phyloP scores from a whole-genome alignment of 92 coral and sea anemone genomes.

The Parazoanthus darwini region DNA sequence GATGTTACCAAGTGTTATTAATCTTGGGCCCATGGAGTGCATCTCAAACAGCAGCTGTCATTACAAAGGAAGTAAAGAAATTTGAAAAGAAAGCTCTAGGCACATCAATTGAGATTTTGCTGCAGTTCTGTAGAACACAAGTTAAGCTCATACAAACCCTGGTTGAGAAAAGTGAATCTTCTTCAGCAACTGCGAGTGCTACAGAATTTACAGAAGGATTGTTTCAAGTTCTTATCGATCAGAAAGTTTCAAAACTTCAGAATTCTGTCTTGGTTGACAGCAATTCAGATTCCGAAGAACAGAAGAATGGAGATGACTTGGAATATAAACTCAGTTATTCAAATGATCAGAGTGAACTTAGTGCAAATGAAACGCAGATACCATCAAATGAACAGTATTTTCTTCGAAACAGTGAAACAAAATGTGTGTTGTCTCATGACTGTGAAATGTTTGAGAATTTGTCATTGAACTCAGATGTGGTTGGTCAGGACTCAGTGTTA shows the following conservation, averaged over 20 bases:
- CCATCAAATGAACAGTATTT: neutral
- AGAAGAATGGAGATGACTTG: neutral
- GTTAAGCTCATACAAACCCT: conserved; percentile 15
- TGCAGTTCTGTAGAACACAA: conserved; percentile 64
- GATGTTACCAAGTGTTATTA: conserved; percentile 55
- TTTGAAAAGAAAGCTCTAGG: conserved; percentile 54
- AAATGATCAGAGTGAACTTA: neutral
- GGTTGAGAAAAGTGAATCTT: conserved; percentile 7
- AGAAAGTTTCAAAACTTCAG: neutral
- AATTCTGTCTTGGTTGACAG: neutral
- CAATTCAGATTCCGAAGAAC: neutral
- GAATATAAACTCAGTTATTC: neutral
- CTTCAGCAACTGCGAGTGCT: conserved; percentile 12
- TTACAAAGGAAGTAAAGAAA: conserved; percentile 55
- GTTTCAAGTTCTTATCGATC: conserved; percentile 30
- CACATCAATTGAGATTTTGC: conserved; percentile 4
- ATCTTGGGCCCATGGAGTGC: conserved; percentile 64
- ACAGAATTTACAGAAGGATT: conserved; percentile 28
- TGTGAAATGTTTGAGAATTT: conserved; percentile 6
- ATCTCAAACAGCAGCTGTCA: conserved; percentile 26
- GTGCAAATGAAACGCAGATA: neutral
- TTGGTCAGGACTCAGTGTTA: neutral
- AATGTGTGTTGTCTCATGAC: neutral
- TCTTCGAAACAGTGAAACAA: neutral
- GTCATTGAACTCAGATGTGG: neutral